A percentile compares a stretch with the other conserved stretches of the same genome.
Conservation (phyloP, 2,888 invertebrate genomes). For the Sminthurinus aureus region DNA sequence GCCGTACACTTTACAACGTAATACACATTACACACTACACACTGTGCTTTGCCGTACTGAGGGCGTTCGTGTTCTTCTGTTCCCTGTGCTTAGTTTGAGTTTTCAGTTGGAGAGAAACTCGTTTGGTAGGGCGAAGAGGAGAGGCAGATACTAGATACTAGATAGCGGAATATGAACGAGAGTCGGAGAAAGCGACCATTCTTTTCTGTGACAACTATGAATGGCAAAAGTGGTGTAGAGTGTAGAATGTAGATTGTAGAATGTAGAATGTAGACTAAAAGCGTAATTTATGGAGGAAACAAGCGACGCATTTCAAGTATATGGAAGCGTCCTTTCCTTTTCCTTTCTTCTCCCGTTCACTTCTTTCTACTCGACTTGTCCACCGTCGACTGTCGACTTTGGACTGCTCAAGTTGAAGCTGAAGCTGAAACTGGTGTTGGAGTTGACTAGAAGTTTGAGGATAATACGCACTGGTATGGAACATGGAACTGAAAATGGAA, state of each 20-base stretch:
- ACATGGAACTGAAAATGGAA: too few relatives aligned
- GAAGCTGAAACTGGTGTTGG: background rate
- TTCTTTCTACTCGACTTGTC: background rate
- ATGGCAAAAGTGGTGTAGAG: background rate
- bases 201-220: background rate
- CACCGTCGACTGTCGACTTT: background rate
- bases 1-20: background rate
- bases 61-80: constrained; percentile 23
- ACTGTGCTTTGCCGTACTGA: too few relatives aligned
- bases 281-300: constrained; percentile 46
- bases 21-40: background rate
- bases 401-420: too few relatives aligned
- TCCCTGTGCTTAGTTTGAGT: background rate
- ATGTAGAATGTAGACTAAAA: constrained; percentile 32
- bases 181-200: background rate
- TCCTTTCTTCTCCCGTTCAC: background rate
- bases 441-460: too few relatives aligned
- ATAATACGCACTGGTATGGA: too few relatives aligned
- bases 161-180: background rate
- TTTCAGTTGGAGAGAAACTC: too few relatives aligned
- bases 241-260: constrained; percentile 5
- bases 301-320: constrained; percentile 42
- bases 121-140: too few relatives aligned
- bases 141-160: background rate
- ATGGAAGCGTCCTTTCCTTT: background rate